Evolutionary conservation across 1,140 invertebrate species (phyloP), one percentile per base, ranked within the genome.

Genomic region (Papilio helenus): DNA sequence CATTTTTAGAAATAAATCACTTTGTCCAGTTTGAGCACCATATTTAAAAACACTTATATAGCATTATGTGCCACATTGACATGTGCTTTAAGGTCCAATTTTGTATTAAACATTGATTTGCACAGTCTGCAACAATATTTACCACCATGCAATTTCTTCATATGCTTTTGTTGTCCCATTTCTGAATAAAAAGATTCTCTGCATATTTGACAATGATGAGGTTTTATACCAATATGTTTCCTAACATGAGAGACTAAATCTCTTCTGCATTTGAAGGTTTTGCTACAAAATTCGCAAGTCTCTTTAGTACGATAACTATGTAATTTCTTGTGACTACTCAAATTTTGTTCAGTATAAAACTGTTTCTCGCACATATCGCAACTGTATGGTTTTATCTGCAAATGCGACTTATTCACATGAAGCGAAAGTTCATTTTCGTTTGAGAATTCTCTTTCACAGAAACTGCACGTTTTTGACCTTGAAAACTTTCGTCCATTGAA

Each of bases 341-440:
- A 82, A 84, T 93, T 89, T 8, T 81, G 85, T 74, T 91, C 90
- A 0, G 92, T 90, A 73, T 93, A 93, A 77, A 92, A 94, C 26
- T 90, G 84, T 76, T 81, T 87, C 2, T 93, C 90, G 65, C 92
- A 94, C 91, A 93, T 93, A 61, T 93, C 92, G 81, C 93, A 94
- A 74, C 65, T 84, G 76, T 92, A 93, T 0, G 93, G 92, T 87
- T 93, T 94, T 65, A 94, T 92, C 88, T 92, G 92, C 73, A 94
- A 86, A 83, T 94, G 93, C 5, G 83, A 79, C 73, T 93, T 94
- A 84, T 94, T 94, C 0, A 94, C 91, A 79, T 94, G 93, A 0
- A 91, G 72, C 0, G 89, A 89, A 4, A 94, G 89, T 76, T 90
- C 82, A 51, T 93, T 92, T 79, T 92, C 88, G 46, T 89, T 91